phyloP scores from a whole-genome alignment of 2,888 invertebrate genomes.

The Melanostoma mellinum region DNA sequence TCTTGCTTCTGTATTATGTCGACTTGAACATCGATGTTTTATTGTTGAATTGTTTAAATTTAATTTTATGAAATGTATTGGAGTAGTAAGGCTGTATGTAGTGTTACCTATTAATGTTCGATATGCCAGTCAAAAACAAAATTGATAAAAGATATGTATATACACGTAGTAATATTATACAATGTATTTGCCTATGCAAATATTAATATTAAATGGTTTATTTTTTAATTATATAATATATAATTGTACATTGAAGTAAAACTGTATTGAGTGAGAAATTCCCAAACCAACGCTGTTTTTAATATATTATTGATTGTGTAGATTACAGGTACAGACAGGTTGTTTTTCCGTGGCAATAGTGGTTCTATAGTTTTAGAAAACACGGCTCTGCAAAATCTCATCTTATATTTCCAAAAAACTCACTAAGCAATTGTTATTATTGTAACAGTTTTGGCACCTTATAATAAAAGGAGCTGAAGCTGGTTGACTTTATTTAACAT shows the following conservation, averaged over 20 bases:
- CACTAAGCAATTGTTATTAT: no score
- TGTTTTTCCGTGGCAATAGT: no score
- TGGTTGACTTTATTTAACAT: no score
- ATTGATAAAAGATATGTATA: conserved; percentile 59
- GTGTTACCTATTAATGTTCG: conserved; percentile 66
- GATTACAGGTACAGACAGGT: no score
- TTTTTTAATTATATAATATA: conserved; percentile 69
- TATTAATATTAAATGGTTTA: conserved; percentile 46
- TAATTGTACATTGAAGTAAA: conserved; percentile 64
- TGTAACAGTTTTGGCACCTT: no score
- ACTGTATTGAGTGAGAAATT: conserved; percentile 65
- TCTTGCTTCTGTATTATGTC: conserved; percentile 56
- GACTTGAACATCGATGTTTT: conserved; percentile 45
- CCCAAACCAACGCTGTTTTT: conserved; percentile 12
- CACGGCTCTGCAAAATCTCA: no score
- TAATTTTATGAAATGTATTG: conserved; percentile 50
- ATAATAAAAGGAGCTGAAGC: no score
- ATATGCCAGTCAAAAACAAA: conserved; percentile 68
- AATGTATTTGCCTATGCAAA: conserved; percentile 67
- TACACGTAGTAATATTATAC: conserved; percentile 68
- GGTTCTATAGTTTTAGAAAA: no score
- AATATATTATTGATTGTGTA: not conserved
- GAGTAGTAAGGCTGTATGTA: conserved; percentile 72
- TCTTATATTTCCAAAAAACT: no score
- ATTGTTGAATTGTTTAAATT: conserved; percentile 70